Evolutionary conservation across 1,140 invertebrate genomes (phyloP).

Genomic region (Gonioctena quinquepunctata): DNA sequence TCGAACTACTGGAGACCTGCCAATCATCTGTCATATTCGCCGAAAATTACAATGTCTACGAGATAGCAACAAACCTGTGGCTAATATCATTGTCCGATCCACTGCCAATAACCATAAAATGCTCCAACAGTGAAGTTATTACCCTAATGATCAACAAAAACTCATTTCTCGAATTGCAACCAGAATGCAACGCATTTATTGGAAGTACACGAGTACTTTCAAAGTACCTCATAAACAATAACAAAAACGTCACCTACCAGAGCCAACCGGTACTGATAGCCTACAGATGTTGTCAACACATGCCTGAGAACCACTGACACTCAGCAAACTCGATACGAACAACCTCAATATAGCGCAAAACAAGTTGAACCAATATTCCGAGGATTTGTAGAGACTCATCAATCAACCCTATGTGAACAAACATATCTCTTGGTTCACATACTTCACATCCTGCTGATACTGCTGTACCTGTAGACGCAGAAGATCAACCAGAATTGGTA

Average conservation of each 20-base stretch:
- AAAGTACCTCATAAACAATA: no score
- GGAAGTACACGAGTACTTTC: no score
- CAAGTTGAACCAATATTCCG: background rate
- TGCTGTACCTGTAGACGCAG: no score
- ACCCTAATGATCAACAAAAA: no score
- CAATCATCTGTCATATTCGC: background rate
- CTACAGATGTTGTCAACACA: no score
- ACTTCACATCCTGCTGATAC: background rate
- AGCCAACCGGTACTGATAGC: no score
- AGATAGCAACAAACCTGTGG: constrained; percentile 20
- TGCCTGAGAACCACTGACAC: background rate
- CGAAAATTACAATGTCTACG: constrained; percentile 25
- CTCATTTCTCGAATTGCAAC: no score
- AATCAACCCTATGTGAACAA: background rate
- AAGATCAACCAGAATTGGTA: background rate
- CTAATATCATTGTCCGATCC: constrained; percentile 12
- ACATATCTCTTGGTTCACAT: background rate
- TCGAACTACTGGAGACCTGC: constrained; percentile 9
- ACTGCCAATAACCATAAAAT: constrained; percentile 23
- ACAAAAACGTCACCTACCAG: no score
- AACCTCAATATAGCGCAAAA: background rate
- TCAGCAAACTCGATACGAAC: background rate
- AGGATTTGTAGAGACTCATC: background rate
- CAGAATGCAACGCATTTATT: no score
- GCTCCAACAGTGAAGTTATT: no score